These are phyloP conservation scores for Temnothorax ravouxi DNA, from an alignment of 2,888 invertebrate species.

Conservation along the genomic window DNA sequence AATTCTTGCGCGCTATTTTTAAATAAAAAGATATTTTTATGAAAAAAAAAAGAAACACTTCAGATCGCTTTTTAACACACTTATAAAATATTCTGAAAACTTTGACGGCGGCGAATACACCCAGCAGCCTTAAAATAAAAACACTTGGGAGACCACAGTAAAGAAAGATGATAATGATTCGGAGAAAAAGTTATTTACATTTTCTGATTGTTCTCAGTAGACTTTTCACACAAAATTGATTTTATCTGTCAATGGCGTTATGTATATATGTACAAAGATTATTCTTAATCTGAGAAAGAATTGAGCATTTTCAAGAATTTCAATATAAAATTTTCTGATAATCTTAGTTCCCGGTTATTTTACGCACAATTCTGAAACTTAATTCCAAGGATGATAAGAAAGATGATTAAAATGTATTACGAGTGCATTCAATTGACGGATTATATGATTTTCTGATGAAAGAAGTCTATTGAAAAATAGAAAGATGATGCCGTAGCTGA, in stretches of 20 bases:
- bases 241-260: not conserved
- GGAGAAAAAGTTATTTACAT: constrained; percentile 12
- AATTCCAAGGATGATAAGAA: not conserved
- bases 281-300: not conserved
- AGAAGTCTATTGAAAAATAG: not conserved
- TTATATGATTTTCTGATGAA: not conserved
- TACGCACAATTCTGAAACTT: not conserved
- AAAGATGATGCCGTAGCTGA: not conserved
- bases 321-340: not conserved
- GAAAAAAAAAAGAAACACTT: too few relatives aligned
- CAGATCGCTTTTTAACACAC: too few relatives aligned
- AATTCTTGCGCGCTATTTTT: too few relatives aligned
- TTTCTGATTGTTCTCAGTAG: not conserved
- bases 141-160: not conserved
- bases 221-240: not conserved
- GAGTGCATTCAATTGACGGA: not conserved
- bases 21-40: too few relatives aligned
- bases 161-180: not conserved
- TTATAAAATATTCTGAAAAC: not conserved
- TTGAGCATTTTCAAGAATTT: constrained; percentile 5
- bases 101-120: too few relatives aligned
- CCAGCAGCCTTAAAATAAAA: not conserved
- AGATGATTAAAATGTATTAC: not conserved
- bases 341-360: not conserved
- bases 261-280: not conserved